Evolutionary conservation across 1,140 invertebrate genomes (phyloP).

Genomic region (Pygmarrhopalites habei): DNA sequence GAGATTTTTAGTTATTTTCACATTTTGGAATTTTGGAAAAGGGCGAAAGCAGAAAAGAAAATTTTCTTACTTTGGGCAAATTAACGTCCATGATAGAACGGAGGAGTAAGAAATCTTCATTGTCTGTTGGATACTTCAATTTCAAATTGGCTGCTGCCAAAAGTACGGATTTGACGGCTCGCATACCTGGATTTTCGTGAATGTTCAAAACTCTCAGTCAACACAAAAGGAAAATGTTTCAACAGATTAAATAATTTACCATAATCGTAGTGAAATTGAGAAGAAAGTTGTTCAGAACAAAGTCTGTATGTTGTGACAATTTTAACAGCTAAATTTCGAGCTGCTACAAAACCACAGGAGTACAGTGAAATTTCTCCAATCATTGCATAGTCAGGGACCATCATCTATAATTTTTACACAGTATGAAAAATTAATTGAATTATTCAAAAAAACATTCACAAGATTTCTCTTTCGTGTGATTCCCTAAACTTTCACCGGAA

Average conservation of each 20-base stretch:
- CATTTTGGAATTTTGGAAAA: too few species aligned
- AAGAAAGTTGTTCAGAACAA: constrained; percentile 81
- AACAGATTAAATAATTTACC: constrained; percentile 48
- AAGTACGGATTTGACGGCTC: constrained; percentile 74
- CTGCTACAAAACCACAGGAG: constrained; percentile 77
- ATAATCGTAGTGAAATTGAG: constrained; percentile 83
- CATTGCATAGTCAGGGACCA: constrained; percentile 87
- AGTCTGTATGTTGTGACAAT: constrained; percentile 82
- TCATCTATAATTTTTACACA: too few species aligned
- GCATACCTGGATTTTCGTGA: constrained; percentile 49
- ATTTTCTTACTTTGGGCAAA: constrained; percentile 83
- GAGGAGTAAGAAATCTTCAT: constrained; percentile 67
- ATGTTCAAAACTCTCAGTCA: constrained; percentile 35
- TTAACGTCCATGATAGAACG: constrained; percentile 86
- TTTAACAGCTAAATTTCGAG: constrained; percentile 70
- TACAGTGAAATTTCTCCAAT: constrained; percentile 87
- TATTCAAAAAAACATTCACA: constrained; percentile 57
- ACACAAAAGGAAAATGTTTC: constrained; percentile 42
- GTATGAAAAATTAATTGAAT: too few species aligned
- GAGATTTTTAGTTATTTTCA: too few species aligned
- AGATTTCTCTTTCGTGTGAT: too few species aligned
- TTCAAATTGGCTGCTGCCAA: constrained; percentile 80
- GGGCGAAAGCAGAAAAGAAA: too few species aligned
- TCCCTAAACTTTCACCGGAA: too few species aligned
- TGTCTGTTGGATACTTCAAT: constrained; percentile 70